Base-by-base conservation (phyloP, 2,113 vertebrate genomes). In the Nerophis ophidion region DNA sequence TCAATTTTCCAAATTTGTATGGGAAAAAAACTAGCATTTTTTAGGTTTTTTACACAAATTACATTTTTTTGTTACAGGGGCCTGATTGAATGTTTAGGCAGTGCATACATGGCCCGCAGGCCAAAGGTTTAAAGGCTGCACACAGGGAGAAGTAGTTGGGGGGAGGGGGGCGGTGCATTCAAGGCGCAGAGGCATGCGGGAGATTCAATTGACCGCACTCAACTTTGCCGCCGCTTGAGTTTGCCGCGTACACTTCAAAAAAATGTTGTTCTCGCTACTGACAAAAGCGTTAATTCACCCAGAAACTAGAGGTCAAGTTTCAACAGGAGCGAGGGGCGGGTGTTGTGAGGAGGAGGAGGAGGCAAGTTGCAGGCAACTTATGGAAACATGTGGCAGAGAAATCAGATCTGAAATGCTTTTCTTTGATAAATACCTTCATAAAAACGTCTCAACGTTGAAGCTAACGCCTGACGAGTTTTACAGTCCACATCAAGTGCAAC, bases 241-340 rank as follows among this genome's bases (percentile, higher is more conserved):
- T 71, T 36, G 68, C 70, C 70, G 80, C 72, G 70, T 66, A 61
- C 71, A 75, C 77, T 81, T 84, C 71, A 75, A 56, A 56, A 44
- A 50, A 79, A 79, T 77, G 75, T 80, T 82, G 76, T 76, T 83
- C 80, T 72, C 61, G 77, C 80, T 75, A 55, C 79, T 85, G 83
- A 84, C 84, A 80, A 82, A 86, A 77, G 72, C 70, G 77, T 82
- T 75, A 86, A 84, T 82, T 86, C 86, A 84, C 76, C 82, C 81
- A 86, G 77, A 84, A 88, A 86, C 77, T 1, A 61, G 69, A 77
- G 84, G 83, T 84, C 76, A 87, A 79, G 70, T 82, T 80, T 81
- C 75, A 82, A 67, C 66, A 70, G 71, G 40, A 70, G 67, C 26
- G 51, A 26, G 33, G 15, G 12, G 13, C n/a, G 16, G 11, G n/a